A percentile compares a stretch with the other conserved stretches of the same genome.
Conservation (phyloP, 37 sponge, comb jelly and placozoan species). For the Petrosia ficiformis region DNA sequence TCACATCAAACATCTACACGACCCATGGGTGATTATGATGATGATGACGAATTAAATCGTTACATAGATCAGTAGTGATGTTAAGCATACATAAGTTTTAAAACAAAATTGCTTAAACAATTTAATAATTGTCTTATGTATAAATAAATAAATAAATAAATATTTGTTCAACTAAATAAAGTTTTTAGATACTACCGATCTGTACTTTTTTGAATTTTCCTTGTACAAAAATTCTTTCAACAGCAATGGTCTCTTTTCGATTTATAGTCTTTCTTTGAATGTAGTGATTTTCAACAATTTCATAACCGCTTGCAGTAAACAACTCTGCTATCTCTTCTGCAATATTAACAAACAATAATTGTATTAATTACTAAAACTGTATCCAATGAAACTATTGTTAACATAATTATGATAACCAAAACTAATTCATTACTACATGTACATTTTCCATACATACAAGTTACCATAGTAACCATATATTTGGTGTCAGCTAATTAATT, state of each 20-base stretch:
- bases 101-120: neutral
- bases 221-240: slow-evolving; percentile 84
- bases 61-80: slow-evolving; percentile 6
- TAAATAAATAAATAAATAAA: neutral
- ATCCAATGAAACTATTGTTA: neutral
- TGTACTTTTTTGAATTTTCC: slow-evolving; percentile 56
- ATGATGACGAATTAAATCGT: neutral
- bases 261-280: slow-evolving; percentile 87
- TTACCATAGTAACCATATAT: no score
- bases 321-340: slow-evolving; percentile 70
- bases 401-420: neutral
- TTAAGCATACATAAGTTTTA: neutral
- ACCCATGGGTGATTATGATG: slow-evolving; percentile 5
- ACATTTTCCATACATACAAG: no score
- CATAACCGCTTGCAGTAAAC: slow-evolving; percentile 60
- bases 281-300: slow-evolving; percentile 50
- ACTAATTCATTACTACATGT: no score
- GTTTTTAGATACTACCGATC: no score
- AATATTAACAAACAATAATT: slow-evolving; percentile 11
- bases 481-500: no score
- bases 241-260: slow-evolving; percentile 78
- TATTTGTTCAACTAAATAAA: no score
- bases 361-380: neutral
- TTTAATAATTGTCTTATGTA: neutral
- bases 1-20: neutral